These are phyloP conservation scores for Piaya cayana DNA, from an alignment of 2,113 vertebrate genomes.

Conservation along the genomic window DNA sequence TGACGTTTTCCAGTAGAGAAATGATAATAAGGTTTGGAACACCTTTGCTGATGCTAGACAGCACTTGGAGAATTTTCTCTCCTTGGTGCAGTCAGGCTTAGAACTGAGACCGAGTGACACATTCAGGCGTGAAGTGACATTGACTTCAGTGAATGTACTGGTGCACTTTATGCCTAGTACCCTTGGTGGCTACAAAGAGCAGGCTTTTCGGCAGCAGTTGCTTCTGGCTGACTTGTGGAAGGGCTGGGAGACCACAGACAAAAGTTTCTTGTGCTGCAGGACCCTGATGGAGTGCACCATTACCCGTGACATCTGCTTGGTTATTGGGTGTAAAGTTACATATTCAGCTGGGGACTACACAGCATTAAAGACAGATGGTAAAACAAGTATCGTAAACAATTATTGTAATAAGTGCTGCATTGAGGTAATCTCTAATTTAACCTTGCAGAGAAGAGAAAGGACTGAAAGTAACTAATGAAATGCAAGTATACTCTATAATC, in stretches of 20 bases:
- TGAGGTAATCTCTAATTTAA: constrained; percentile 65
- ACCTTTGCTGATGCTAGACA: neutral
- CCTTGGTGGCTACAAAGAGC: fast-evolving
- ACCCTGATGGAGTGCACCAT: neutral
- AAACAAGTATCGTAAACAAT: constrained; percentile 71
- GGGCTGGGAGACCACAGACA: neutral
- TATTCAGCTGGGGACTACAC: constrained; percentile 58
- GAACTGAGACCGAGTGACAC: neutral
- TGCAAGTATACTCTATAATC: constrained; percentile 60
- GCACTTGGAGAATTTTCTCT: neutral
- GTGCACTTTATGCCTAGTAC: neutral
- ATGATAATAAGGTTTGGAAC: neutral
- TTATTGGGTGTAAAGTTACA: constrained; percentile 59
- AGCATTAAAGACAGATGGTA: constrained; percentile 73
- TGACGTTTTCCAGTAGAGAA: neutral
- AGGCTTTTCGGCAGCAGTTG: neutral
- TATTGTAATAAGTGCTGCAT: constrained; percentile 65
- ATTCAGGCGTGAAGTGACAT: neutral
- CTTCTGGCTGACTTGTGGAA: neutral
- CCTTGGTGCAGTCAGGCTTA: neutral
- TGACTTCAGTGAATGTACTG: neutral
- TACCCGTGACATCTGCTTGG: constrained; percentile 58
- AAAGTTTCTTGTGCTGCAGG: neutral
- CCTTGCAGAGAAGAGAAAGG: constrained; percentile 59
- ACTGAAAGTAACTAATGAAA: constrained; percentile 60